Evolutionary conservation across 2,888 invertebrate species (phyloP).

Genomic region (Orchesellides sinensis): DNA sequence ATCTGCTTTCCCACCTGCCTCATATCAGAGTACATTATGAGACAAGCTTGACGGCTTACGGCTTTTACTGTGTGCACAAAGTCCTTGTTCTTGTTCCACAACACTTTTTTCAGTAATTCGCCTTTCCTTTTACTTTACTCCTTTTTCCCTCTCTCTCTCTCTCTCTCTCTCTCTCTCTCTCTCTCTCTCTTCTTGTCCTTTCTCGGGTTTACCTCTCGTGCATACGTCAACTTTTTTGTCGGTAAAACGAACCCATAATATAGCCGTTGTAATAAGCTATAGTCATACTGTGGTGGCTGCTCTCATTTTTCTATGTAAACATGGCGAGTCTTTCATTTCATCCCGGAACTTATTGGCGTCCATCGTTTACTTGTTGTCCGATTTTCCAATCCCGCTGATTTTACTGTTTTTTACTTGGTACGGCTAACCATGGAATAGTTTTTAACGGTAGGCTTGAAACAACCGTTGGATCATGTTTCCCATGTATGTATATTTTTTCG

Average conservation of each 20-base stretch:
- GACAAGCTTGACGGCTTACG: slow-evolving; percentile 18
- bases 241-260: background rate
- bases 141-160: slow-evolving; percentile 7
- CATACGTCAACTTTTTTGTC: slow-evolving; percentile 23
- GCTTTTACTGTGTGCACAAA: too few relatives aligned
- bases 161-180: background rate
- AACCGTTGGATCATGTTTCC: slow-evolving; percentile 32
- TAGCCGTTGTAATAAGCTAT: slow-evolving; percentile 5
- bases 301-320: slow-evolving; percentile 63
- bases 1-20: slow-evolving; percentile 49
- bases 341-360: slow-evolving; percentile 42
- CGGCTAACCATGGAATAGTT: slow-evolving; percentile 15
- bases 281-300: slow-evolving; percentile 32
- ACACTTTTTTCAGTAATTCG: slow-evolving; percentile 46
- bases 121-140: slow-evolving; percentile 51
- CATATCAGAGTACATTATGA: slow-evolving; percentile 26
- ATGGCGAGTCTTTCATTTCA: slow-evolving; percentile 55
- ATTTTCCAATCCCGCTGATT: slow-evolving; percentile 34
- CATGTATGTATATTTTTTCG: background rate
- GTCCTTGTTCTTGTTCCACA: slow-evolving; percentile 27
- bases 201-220: slow-evolving; percentile 8
- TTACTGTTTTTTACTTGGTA: background rate
- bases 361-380: slow-evolving; percentile 38
- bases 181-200: slow-evolving; percentile 18
- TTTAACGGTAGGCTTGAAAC: background rate